phyloP scores from a whole-genome alignment of 2,888 invertebrate species.

The Helleia helle region DNA sequence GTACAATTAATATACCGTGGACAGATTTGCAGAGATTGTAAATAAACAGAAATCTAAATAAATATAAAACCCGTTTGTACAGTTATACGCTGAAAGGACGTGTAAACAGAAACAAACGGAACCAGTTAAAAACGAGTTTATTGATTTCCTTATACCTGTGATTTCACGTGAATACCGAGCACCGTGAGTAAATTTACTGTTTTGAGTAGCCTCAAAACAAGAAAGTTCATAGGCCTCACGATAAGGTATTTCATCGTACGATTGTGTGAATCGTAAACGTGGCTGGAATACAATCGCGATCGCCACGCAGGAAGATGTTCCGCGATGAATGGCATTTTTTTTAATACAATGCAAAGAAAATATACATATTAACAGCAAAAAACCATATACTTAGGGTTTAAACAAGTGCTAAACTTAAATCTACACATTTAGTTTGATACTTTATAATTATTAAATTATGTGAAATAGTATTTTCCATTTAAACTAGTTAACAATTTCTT shows the following conservation, averaged over 20 bases:
- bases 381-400: no score
- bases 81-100: conserved; percentile 58
- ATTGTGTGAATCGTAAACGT: conserved; percentile 68
- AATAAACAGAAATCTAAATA: conserved; percentile 39
- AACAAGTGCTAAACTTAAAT: no score
- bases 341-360: no score
- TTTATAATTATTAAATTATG: no score
- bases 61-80: conserved; percentile 59
- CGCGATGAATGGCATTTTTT: no score
- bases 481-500: no score
- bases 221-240: conserved; percentile 41
- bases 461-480: no score
- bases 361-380: no score
- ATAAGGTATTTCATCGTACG: conserved; percentile 53
- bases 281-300: conserved; percentile 48
- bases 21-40: conserved; percentile 37
- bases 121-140: conserved; percentile 44
- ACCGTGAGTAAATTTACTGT: conserved; percentile 3
- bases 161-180: conserved; percentile 11
- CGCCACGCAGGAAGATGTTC: neutral
- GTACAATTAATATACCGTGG: neutral
- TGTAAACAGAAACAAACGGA: conserved; percentile 38
- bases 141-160: conserved; percentile 24
- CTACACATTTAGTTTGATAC: no score
- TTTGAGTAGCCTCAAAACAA: conserved; percentile 27